Percentiles rank a stretch among this genome's conserved stretches.
These are phyloP conservation scores for Scolopax bukidnonensis DNA, from an alignment of 2,797 vertebrate genomes.

Conservation along the genomic window DNA sequence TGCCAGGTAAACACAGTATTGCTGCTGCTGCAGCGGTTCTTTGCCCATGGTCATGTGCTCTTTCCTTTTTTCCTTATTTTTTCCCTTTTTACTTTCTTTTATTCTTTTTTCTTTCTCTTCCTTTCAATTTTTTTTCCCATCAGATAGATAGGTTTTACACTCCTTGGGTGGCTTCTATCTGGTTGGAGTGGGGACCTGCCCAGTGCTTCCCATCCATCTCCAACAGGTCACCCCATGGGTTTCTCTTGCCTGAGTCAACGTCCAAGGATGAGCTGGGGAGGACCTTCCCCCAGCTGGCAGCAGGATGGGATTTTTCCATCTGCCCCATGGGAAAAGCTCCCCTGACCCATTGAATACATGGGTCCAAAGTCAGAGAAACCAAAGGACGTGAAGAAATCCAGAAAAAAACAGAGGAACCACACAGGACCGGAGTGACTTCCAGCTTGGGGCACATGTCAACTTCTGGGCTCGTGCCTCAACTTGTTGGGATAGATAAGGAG, in stretches of 20 bases:
- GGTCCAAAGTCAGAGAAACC: not conserved
- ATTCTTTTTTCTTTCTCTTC: not conserved
- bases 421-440: not conserved
- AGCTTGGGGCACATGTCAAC: not conserved
- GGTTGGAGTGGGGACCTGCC: not conserved
- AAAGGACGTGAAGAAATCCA: not conserved
- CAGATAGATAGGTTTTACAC: not conserved
- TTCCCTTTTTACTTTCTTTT: no score
- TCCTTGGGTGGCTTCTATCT: not conserved
- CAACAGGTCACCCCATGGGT: not conserved
- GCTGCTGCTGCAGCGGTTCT: not conserved
- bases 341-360: not conserved
- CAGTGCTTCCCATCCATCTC: not conserved
- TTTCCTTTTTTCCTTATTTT: no score
- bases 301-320: not conserved
- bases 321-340: not conserved
- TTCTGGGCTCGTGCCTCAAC: fast-evolving
- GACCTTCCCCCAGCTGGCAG: not conserved
- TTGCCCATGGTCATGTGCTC: fast-evolving
- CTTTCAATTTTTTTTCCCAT: no score
- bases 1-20: fast-evolving
- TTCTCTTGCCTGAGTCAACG: fast-evolving
- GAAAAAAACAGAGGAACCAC: not conserved
- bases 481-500: not conserved
- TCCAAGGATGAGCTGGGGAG: not conserved